Evolutionary conservation across 2,113 vertebrate genomes (phyloP).

Genomic region (Osmerus eperlanus): DNA sequence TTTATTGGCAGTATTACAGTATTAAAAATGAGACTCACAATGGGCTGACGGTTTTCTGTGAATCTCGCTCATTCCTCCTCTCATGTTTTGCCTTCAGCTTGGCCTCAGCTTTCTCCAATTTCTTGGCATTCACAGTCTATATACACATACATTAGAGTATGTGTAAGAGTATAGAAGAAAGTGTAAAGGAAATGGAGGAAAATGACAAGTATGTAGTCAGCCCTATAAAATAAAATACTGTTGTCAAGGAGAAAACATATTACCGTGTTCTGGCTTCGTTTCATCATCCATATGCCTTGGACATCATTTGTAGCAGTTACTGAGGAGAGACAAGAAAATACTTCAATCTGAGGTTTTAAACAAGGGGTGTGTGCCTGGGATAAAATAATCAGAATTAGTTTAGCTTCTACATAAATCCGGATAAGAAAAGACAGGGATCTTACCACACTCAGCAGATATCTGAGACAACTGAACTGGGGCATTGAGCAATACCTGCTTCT

Average conservation of each 20-base stretch:
- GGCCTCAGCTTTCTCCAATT: constrained; percentile 95
- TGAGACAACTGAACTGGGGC: constrained; percentile 93
- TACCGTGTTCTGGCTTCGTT: constrained; percentile 56
- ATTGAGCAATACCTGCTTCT: constrained; percentile 82
- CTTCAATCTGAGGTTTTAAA: neutral
- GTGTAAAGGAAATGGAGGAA: neutral
- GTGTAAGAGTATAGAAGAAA: neutral
- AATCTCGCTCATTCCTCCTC: constrained; percentile 86
- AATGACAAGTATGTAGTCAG: neutral
- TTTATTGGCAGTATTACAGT: neutral
- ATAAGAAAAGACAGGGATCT: constrained; percentile 43
- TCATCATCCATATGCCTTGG: constrained; percentile 79
- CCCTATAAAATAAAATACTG: neutral
- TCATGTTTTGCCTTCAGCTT: constrained; percentile 92
- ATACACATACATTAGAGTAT: neutral
- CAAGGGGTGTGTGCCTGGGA: no score
- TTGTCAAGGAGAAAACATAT: neutral
- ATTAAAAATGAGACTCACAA: constrained; percentile 71
- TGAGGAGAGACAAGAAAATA: constrained; percentile 19
- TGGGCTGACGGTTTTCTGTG: constrained; percentile 69
- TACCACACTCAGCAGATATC: constrained; percentile 82
- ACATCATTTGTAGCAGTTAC: constrained; percentile 50
- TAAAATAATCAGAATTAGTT: no score
- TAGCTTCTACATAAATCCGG: no score
- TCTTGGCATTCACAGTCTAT: constrained; percentile 91